These are phyloP conservation scores for Clarias pachynema DNA, from an alignment of 2,797 vertebrate species.

Conservation along the genomic window DNA sequence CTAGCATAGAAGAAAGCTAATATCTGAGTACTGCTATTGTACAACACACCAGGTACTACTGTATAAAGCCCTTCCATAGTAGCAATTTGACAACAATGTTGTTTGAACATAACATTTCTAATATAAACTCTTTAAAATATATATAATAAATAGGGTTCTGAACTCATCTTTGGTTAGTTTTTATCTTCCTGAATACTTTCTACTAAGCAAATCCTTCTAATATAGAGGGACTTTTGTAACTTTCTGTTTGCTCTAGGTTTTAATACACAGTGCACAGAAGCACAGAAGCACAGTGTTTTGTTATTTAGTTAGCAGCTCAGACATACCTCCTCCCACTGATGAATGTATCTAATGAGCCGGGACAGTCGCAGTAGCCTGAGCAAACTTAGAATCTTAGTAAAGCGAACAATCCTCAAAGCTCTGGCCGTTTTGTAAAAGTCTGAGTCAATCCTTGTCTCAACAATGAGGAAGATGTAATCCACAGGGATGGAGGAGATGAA, in stretches of 20 bases:
- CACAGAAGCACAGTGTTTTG: constrained; percentile 4
- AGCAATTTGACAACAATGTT: background rate
- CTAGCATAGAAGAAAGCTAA: background rate
- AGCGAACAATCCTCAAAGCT: constrained; percentile 95
- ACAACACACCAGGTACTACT: background rate
- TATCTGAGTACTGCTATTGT: background rate
- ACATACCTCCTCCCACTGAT: constrained; percentile 98
- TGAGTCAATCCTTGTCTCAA: constrained; percentile 96
- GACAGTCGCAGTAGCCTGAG: constrained; percentile 92
- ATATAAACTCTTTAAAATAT: background rate
- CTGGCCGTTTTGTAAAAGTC: constrained; percentile 98
- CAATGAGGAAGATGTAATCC: constrained; percentile 99
- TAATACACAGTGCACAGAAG: background rate
- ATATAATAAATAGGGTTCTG: background rate
- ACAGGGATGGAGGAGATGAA: constrained; percentile 98
- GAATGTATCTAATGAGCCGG: constrained; percentile 96
- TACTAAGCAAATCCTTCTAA: background rate
- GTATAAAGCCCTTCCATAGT: background rate
- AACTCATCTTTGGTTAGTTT: background rate
- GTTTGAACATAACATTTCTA: background rate
- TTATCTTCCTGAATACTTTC: background rate
- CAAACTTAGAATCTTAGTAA: constrained; percentile 98
- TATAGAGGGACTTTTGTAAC: background rate
- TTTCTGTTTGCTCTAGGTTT: background rate
- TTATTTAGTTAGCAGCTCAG: background rate